phyloP scores from a whole-genome alignment of 2,113 vertebrate genomes.

The Bos indicus region DNA sequence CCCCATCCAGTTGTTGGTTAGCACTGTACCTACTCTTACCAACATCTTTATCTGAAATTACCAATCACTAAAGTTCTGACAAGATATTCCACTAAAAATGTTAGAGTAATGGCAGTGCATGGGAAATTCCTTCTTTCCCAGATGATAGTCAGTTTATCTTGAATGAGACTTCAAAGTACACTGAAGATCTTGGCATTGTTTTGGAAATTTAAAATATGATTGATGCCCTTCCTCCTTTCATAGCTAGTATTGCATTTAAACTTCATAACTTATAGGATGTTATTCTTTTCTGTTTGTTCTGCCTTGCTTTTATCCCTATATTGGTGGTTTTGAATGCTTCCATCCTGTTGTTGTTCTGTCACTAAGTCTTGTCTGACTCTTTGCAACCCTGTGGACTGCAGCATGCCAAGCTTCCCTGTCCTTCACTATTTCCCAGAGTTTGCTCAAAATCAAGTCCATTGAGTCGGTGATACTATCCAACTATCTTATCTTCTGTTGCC shows the following conservation, averaged over 20 bases:
- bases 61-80: not conserved
- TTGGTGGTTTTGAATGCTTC: not conserved
- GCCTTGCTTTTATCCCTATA: not conserved
- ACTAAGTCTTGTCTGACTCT: not conserved
- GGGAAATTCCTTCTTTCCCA: not conserved
- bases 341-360: not conserved
- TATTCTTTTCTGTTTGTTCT: not conserved
- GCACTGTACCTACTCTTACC: not conserved
- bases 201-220: constrained; percentile 8
- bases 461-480: not conserved
- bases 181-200: not conserved
- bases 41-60: not conserved
- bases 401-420: not conserved
- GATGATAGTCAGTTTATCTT: not conserved
- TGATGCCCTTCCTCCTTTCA: not conserved
- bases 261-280: not conserved
- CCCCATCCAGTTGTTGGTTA: not conserved
- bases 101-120: not conserved
- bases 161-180: not conserved
- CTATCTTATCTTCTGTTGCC: not conserved
- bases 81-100: not conserved
- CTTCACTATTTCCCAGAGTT: not conserved
- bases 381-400: not conserved
- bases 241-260: not conserved
- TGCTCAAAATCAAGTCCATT: not conserved